Conservation (phyloP, 2,888 invertebrate species). For the Shargacucullia verbasci region DNA sequence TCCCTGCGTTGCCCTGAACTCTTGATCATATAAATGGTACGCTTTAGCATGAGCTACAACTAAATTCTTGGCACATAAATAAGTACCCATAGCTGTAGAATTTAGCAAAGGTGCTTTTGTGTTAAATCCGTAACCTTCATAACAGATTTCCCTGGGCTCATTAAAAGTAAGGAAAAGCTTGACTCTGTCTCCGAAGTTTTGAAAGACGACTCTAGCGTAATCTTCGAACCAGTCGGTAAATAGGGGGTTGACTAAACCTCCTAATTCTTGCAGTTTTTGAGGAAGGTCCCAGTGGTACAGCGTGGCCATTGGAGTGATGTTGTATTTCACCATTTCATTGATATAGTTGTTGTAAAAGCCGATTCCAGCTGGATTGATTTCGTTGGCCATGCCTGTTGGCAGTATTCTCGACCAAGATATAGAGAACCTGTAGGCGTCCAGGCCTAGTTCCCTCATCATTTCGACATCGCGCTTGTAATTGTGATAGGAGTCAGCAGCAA, state of each 20-base stretch:
- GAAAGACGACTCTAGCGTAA: constrained; percentile 81
- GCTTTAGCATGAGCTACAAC: constrained; percentile 86
- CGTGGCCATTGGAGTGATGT: constrained; percentile 89
- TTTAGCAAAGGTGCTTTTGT: constrained; percentile 70
- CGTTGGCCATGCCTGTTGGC: constrained; percentile 85
- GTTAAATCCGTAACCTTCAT: constrained; percentile 77
- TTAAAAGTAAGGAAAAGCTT: constrained; percentile 69
- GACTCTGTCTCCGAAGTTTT: constrained; percentile 81
- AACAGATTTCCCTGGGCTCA: constrained; percentile 81
- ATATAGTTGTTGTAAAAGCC: constrained; percentile 91
- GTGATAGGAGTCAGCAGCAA: constrained; percentile 89
- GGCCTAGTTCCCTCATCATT: constrained; percentile 77
- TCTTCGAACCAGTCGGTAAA: constrained; percentile 82
- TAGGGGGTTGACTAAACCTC: constrained; percentile 68
- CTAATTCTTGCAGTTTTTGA: constrained; percentile 61
- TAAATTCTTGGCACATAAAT: constrained; percentile 82
- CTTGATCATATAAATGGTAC: constrained; percentile 74
- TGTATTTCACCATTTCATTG: constrained; percentile 88
- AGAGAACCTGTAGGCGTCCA: constrained; percentile 87
- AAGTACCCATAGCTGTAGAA: constrained; percentile 78
- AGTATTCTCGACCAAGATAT: constrained; percentile 91
- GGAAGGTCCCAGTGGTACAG: constrained; percentile 88
- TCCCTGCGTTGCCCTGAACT: constrained; percentile 62
- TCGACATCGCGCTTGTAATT: constrained; percentile 88
- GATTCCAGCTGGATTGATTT: constrained; percentile 89